Evolutionary conservation across 2,888 invertebrate genomes (phyloP).

Genomic region (Julus scanicus): DNA sequence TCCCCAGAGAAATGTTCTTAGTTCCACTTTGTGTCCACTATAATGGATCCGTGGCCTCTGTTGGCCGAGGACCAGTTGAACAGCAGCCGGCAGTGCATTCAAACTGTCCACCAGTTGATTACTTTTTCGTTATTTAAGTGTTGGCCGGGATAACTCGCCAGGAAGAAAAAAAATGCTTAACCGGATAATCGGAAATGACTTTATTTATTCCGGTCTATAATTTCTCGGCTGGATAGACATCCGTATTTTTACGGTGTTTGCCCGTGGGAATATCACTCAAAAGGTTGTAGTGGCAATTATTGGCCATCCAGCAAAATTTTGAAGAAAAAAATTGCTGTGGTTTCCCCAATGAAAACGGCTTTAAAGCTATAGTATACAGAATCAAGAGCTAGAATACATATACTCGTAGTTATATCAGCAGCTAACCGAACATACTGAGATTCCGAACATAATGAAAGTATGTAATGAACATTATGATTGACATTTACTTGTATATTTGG

Average conservation of each 20-base stretch:
- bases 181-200: slow-evolving; percentile 25
- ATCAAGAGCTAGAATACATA: too few species aligned
- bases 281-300: too few species aligned
- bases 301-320: too few species aligned
- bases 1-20: slow-evolving; percentile 44
- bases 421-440: too few species aligned
- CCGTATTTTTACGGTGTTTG: not conserved
- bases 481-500: too few species aligned
- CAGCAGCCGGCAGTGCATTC: slow-evolving; percentile 1
- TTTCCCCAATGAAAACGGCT: too few species aligned
- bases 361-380: too few species aligned
- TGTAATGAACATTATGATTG: too few species aligned
- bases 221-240: not conserved
- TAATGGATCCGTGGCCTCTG: not conserved
- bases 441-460: too few species aligned
- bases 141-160: not conserved
- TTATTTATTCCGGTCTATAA: slow-evolving; percentile 13
- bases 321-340: too few species aligned
- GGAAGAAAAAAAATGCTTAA: not conserved
- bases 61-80: slow-evolving; percentile 19
- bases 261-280: not conserved
- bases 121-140: slow-evolving; percentile 36
- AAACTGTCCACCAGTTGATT: slow-evolving; percentile 42
- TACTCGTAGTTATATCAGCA: too few species aligned
- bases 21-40: slow-evolving; percentile 43